These are phyloP conservation scores for Dendrophyllia cribrosa DNA, from an alignment of 64 coral and sea anemone genomes.

Conservation along the genomic window DNA sequence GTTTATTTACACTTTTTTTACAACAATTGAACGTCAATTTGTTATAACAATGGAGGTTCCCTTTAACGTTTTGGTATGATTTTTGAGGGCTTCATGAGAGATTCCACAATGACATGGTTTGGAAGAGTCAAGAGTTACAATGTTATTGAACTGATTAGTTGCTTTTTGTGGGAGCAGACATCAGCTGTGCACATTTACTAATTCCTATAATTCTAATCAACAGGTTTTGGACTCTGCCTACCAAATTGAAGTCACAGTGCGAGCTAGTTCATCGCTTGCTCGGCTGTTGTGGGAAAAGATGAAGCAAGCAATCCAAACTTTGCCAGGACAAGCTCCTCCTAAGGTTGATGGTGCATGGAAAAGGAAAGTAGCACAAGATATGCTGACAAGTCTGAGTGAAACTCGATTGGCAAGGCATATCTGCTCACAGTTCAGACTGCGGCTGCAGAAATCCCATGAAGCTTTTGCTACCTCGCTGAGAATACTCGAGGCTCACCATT, in stretches of 20 bases:
- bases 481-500: slow-evolving; percentile 86
- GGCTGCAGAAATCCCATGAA: slow-evolving; percentile 92
- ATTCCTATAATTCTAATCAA: not conserved
- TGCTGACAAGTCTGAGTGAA: slow-evolving; percentile 93
- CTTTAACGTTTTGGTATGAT: too few relatives aligned
- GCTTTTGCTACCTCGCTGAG: slow-evolving; percentile 82
- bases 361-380: slow-evolving; percentile 89
- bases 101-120: too few relatives aligned
- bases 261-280: slow-evolving; percentile 92
- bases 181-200: not conserved
- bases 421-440: slow-evolving; percentile 88
- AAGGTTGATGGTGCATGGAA: slow-evolving; percentile 92
- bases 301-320: slow-evolving; percentile 89
- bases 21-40: too few relatives aligned
- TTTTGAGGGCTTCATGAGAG: too few relatives aligned
- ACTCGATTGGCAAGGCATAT: slow-evolving; percentile 92
- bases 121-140: too few relatives aligned
- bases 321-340: slow-evolving; percentile 92
- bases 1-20: too few relatives aligned
- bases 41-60: too few relatives aligned
- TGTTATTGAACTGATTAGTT: too few relatives aligned
- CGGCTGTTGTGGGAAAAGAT: slow-evolving; percentile 98
- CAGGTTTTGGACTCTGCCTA: slow-evolving; percentile 96
- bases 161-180: too few relatives aligned
- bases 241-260: slow-evolving; percentile 91